Evolutionary conservation across 2,888 invertebrate genomes (phyloP), one percentile per base, ranked within the genome.

Genomic region (Drosophila ustulata): DNA sequence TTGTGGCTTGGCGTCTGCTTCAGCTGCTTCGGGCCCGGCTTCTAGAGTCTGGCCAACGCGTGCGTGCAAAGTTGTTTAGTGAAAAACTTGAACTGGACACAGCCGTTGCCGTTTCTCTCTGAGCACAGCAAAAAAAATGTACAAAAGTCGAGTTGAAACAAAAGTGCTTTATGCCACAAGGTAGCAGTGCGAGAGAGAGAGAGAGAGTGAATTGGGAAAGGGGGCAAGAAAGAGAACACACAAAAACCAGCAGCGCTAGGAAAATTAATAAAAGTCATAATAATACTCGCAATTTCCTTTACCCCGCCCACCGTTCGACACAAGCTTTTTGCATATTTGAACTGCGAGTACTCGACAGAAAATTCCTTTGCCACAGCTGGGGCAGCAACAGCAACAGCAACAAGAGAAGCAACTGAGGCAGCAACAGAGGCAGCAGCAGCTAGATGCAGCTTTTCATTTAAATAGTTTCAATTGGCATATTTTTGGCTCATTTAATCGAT

Each of bases 261-360:
- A 80, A 88, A 82, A 86, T 88, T 83, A 87, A 87, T 80, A 87
- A 87, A 82, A 82, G 77, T 82, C 76, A 83, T 88, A 89, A 88
- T 88, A 89, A 89, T 84, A 80, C 88, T 89, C 81, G 84, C 87
- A 88, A 88, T 87, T 89, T 88, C 89, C 90, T 79, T 75, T 73
- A 57, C 70, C 64, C 70, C 59, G 58, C 58, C 75, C 58, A 55
- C 70, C 52, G 68, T 75, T 71, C 69, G 53, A 49, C 76, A 50
- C 55, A 50, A 51, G 71, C 79, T 62, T 63, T 82, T 82, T 76
- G 62, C 74, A 74, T 74, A 74, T 66, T 72, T 62, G 62, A 73
- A 2, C 34, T 39, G 25, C 41, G 34, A 43, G 34, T 18, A 58
- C 41, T 64, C 52, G 45, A 73, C 39, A 18, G 8, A 62, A 26